These are phyloP conservation scores for Edolisoma coerulescens DNA, from an alignment of 2,113 vertebrate species.

Conservation along the genomic window DNA sequence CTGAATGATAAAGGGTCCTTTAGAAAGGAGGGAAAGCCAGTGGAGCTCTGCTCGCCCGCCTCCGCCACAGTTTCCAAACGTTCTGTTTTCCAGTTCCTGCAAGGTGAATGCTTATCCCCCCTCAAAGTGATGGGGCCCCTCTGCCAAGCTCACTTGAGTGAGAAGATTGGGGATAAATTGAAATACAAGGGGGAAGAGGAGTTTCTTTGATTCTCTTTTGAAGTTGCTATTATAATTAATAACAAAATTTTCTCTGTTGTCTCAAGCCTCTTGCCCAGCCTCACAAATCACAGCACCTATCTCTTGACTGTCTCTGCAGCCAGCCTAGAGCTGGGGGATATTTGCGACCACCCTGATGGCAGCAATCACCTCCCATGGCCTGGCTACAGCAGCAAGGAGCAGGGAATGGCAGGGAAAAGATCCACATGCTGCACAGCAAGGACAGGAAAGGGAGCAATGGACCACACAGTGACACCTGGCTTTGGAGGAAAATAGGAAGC, in stretches of 20 bases:
- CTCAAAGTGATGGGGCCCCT: not conserved
- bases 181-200: not conserved
- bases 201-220: not conserved
- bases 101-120: not conserved
- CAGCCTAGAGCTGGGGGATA: not conserved
- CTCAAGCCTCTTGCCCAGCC: not conserved
- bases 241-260: not conserved
- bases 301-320: not conserved
- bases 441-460: not conserved
- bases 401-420: not conserved
- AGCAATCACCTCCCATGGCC: not conserved
- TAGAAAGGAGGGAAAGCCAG: not conserved
- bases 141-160: not conserved
- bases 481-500: not conserved
- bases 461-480: not conserved
- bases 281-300: not conserved
- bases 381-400: not conserved
- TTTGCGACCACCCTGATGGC: rapidly evolving
- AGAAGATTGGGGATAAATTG: not conserved
- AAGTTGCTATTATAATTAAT: not conserved
- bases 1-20: conserved; percentile 9
- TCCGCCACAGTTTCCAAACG: rapidly evolving
- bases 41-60: rapidly evolving
- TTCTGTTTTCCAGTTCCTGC: not conserved
- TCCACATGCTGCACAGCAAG: not conserved